These are phyloP conservation scores for Apogon talboti DNA, from an alignment of 2,797 vertebrate genomes.

Conservation along the genomic window DNA sequence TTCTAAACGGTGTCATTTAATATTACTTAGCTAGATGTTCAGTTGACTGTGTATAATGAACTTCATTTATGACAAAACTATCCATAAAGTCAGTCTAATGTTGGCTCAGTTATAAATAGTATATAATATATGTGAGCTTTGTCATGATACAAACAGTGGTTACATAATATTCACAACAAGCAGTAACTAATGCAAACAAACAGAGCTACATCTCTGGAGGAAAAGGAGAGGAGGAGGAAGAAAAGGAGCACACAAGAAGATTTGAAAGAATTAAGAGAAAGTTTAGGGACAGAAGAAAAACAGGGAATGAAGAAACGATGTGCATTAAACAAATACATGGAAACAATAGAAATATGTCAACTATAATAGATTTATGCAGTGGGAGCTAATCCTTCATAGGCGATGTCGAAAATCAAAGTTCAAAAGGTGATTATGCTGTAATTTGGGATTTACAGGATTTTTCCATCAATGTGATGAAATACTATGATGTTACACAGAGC, in stretches of 20 bases:
- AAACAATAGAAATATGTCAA: neutral
- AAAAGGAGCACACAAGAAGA: neutral
- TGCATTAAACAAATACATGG: too few species aligned
- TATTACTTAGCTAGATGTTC: too few species aligned
- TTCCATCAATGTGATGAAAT: conserved; percentile 24
- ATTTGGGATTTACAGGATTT: conserved; percentile 11
- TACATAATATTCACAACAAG: too few species aligned
- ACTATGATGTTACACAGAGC: conserved; percentile 19
- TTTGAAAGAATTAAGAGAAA: conserved; percentile 41
- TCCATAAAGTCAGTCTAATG: too few species aligned
- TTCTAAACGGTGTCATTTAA: too few species aligned
- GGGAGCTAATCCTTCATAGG: neutral
- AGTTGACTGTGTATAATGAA: too few species aligned
- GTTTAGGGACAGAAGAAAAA: conserved; percentile 27
- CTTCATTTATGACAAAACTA: too few species aligned
- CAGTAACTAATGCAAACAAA: too few species aligned
- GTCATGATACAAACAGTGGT: too few species aligned
- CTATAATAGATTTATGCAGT: neutral
- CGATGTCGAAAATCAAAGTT: neutral
- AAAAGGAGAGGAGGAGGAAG: neutral
- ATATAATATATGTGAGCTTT: too few species aligned
- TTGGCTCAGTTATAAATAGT: too few species aligned
- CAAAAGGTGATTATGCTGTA: neutral
- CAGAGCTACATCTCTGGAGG: neutral
- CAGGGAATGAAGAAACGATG: neutral